Percentiles rank a stretch among this genome's conserved stretches.
phyloP scores from a whole-genome alignment of 1,140 invertebrate species.

The Leptopilina boulardi region DNA sequence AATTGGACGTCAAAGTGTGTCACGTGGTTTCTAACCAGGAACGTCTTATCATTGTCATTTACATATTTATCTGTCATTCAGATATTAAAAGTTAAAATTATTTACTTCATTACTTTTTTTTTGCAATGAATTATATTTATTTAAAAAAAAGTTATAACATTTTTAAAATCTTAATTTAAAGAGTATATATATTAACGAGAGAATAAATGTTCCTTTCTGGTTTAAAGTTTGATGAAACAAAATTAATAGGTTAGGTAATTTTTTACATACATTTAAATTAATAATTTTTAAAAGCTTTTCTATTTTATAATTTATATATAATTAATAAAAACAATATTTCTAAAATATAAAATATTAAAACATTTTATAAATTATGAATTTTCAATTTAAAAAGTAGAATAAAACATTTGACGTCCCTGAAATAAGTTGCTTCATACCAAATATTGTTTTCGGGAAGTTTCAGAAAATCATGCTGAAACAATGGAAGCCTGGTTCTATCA shows the following conservation, averaged over 20 bases:
- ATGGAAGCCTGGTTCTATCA: slow-evolving; percentile 9
- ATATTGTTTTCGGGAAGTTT: neutral
- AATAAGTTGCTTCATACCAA: neutral
- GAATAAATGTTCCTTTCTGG: too few relatives aligned
- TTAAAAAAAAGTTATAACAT: too few relatives aligned
- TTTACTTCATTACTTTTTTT: too few relatives aligned
- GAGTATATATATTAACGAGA: too few relatives aligned
- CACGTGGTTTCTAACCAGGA: neutral
- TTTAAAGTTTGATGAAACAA: neutral
- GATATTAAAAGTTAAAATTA: neutral
- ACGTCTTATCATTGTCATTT: neutral
- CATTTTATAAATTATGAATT: too few relatives aligned
- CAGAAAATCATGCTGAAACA: slow-evolving; percentile 10
- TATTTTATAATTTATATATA: too few relatives aligned
- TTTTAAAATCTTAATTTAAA: too few relatives aligned
- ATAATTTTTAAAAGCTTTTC: too few relatives aligned
- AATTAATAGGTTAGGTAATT: neutral
- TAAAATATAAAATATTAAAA: too few relatives aligned
- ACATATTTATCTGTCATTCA: neutral
- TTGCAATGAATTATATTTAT: too few relatives aligned
- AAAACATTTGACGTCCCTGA: slow-evolving; percentile 8
- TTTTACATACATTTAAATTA: neutral
- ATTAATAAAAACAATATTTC: too few relatives aligned
- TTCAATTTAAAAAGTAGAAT: neutral
- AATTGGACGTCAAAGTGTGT: neutral